These are phyloP conservation scores for Anguilla marmorata DNA, from an alignment of 2,797 vertebrate genomes.

Conservation along the genomic window DNA sequence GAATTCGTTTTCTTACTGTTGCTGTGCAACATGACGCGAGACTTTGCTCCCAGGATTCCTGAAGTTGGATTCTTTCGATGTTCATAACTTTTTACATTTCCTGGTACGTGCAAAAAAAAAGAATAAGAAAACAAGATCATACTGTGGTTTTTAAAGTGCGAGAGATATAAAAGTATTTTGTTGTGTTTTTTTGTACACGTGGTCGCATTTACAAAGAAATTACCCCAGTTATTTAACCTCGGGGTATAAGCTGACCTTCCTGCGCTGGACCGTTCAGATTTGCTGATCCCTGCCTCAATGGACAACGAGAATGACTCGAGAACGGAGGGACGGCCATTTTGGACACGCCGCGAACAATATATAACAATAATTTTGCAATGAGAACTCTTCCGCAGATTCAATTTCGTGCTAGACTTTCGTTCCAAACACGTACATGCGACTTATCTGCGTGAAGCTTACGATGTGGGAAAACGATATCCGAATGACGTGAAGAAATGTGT, in stretches of 20 bases:
- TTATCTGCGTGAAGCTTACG: conserved; percentile 15
- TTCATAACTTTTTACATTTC: conserved; percentile 29
- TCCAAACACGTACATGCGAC: conserved; percentile 30
- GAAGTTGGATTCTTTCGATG: conserved; percentile 37
- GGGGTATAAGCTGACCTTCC: background rate
- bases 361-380: background rate
- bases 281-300: background rate
- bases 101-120: conserved; percentile 16
- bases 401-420: background rate
- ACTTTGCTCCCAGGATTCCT: conserved; percentile 41
- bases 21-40: conserved; percentile 66
- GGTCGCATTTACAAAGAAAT: conserved; percentile 26
- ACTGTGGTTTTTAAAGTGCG: conserved; percentile 32
- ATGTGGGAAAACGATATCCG: background rate
- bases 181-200: conserved; percentile 11
- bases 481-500: background rate
- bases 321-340: background rate
- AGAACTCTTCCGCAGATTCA: background rate
- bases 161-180: conserved; percentile 2
- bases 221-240: conserved; percentile 14
- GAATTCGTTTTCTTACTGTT: conserved; percentile 63
- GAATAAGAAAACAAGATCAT: conserved; percentile 11
- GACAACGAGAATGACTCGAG: conserved; percentile 3
- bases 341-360: background rate
- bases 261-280: background rate